Conservation (phyloP, 2,888 invertebrate genomes). For the Aphidius colemani region DNA sequence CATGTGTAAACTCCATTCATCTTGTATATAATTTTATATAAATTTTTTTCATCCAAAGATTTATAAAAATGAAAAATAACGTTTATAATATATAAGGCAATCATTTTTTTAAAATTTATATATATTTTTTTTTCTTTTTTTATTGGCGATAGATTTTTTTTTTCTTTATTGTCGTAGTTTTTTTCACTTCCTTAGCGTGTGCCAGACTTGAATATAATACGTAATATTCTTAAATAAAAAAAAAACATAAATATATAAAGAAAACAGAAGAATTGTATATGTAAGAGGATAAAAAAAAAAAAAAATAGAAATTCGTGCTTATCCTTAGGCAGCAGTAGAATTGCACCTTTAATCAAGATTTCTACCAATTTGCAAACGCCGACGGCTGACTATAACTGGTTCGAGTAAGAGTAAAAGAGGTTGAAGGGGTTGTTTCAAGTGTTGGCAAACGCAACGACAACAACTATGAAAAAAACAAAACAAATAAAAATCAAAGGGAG, state of each 20-base stretch:
- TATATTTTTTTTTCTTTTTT: too few relatives aligned
- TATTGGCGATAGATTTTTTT: too few relatives aligned
- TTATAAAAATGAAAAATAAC: neutral
- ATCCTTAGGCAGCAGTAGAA: slow-evolving; percentile 52
- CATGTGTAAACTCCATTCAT: neutral
- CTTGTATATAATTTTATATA: neutral
- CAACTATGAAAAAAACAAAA: neutral
- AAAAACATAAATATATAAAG: too few relatives aligned
- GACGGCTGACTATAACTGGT: slow-evolving; percentile 59
- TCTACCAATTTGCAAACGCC: slow-evolving; percentile 60
- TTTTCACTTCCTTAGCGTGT: too few relatives aligned
- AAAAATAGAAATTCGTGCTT: slow-evolving; percentile 46
- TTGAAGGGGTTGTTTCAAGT: slow-evolving; percentile 58
- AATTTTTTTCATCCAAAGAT: neutral
- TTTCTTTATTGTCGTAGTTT: too few relatives aligned
- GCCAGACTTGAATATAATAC: too few relatives aligned
- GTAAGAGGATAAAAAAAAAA: too few relatives aligned
- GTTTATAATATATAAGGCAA: neutral
- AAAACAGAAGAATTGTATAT: too few relatives aligned
- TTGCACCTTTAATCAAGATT: slow-evolving; percentile 61
- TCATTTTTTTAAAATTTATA: too few relatives aligned
- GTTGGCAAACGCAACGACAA: slow-evolving; percentile 53
- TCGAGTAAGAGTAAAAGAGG: too few relatives aligned
- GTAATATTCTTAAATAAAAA: too few relatives aligned
- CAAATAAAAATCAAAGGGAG: too few relatives aligned